phyloP scores from a whole-genome alignment of 2,888 invertebrate genomes.

The Diogma glabrata region DNA sequence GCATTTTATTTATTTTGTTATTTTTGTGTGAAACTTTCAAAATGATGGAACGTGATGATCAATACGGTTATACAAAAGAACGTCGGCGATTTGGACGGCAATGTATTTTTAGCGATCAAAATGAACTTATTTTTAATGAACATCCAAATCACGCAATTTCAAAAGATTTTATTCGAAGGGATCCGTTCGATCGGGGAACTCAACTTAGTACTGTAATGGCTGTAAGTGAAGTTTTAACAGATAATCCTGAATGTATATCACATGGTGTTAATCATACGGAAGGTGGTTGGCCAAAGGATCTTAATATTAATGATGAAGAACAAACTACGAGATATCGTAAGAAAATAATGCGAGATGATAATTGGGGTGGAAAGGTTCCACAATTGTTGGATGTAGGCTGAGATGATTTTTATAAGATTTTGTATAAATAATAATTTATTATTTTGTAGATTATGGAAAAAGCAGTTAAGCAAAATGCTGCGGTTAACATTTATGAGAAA shows the following conservation, averaged over 20 bases:
- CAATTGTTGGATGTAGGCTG: neutral
- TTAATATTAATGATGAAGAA: conserved; percentile 76
- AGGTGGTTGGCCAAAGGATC: conserved; percentile 95
- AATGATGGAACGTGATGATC: conserved; percentile 1
- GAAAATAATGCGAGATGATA: conserved; percentile 88
- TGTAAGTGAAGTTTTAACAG: conserved; percentile 34
- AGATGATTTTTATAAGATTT: too few species aligned
- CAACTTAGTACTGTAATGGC: conserved; percentile 47
- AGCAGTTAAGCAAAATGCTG: conserved; percentile 84
- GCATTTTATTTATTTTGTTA: too few species aligned
- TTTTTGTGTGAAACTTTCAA: too few species aligned
- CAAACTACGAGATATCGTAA: conserved; percentile 61
- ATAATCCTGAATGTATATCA: conserved; percentile 39
- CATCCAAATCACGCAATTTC: conserved; percentile 44
- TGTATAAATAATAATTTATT: too few species aligned
- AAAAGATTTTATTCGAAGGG: conserved; percentile 44
- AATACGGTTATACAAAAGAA: conserved; percentile 52
- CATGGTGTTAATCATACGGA: conserved; percentile 79
- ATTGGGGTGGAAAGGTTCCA: conserved; percentile 38
- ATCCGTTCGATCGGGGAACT: conserved; percentile 49
- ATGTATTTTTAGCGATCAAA: conserved; percentile 54
- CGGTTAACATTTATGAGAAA: conserved; percentile 83
- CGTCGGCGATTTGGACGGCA: conserved; percentile 61
- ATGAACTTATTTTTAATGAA: conserved; percentile 52
- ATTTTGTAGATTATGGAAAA: conserved; percentile 49